Conservation (phyloP, 2,888 invertebrate genomes). For the Teinopalpus imperialis region DNA sequence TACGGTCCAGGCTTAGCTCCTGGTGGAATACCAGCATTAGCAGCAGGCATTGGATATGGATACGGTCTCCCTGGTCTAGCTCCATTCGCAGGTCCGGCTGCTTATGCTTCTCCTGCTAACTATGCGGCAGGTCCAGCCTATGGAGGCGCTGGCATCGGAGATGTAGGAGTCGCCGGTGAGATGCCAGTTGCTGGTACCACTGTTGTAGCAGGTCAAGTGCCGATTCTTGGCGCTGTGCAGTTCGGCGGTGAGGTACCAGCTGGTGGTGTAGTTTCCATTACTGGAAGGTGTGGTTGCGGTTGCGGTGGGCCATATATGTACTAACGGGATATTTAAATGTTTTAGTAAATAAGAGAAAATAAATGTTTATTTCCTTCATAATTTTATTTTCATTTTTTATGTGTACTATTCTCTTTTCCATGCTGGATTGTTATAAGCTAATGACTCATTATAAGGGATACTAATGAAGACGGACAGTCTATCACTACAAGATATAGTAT, state of each 20-base stretch:
- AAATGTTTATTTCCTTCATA: too few species aligned
- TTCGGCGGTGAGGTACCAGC: background rate
- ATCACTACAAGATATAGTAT: too few species aligned
- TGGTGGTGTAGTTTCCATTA: constrained; percentile 36
- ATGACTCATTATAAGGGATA: too few species aligned
- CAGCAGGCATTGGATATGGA: constrained; percentile 25
- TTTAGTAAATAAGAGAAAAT: too few species aligned
- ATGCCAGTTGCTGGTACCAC: constrained; percentile 31
- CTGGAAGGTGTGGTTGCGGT: constrained; percentile 28
- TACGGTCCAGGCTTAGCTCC: constrained; percentile 23
- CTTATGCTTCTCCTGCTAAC: constrained; percentile 15
- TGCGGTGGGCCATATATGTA: constrained; percentile 26
- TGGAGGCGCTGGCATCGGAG: constrained; percentile 41
- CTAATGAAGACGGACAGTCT: too few species aligned
- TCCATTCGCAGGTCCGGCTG: constrained; percentile 11
- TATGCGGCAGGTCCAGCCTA: constrained; percentile 27
- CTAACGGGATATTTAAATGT: too few species aligned
- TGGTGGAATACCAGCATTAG: too few species aligned
- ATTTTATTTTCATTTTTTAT: too few species aligned
- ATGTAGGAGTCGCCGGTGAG: constrained; percentile 37
- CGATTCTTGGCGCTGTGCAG: too few species aligned
- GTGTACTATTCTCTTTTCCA: too few species aligned
- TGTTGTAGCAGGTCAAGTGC: too few species aligned
- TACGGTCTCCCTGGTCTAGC: constrained; percentile 21
- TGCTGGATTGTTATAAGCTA: too few species aligned